Evolutionary conservation across 2,797 vertebrate species (phyloP).

Genomic region (Tarsius wallacei): DNA sequence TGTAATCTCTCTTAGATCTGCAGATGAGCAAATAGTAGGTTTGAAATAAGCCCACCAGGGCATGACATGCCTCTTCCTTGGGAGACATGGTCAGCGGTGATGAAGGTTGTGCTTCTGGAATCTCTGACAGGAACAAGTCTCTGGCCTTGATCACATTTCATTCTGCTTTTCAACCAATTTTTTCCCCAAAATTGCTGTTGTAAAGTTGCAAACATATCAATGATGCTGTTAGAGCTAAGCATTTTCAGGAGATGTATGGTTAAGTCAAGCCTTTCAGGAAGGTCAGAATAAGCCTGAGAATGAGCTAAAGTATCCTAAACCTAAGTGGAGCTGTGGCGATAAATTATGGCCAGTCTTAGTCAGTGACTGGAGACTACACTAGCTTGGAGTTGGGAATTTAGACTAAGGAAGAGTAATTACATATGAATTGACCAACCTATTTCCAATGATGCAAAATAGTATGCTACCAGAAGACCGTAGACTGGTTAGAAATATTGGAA

Average conservation of each 20-base stretch:
- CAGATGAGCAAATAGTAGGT: background rate
- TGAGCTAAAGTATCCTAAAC: background rate
- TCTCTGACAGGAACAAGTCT: constrained; percentile 2
- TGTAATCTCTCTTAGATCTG: background rate
- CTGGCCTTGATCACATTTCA: background rate
- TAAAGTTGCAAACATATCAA: background rate
- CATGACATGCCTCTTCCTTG: background rate
- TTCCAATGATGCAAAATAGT: background rate
- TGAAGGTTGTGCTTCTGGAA: background rate
- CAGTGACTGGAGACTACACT: background rate
- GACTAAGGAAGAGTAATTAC: background rate
- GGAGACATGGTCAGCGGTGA: background rate
- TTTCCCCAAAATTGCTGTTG: background rate
- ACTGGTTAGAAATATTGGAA: background rate
- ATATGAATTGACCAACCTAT: background rate
- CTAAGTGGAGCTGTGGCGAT: background rate
- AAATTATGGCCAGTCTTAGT: background rate
- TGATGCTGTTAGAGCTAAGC: background rate
- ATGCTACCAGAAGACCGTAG: background rate
- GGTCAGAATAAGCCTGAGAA: background rate
- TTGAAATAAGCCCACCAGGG: background rate
- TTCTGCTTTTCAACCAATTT: background rate
- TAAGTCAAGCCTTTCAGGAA: background rate
- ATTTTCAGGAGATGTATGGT: constrained; percentile 19
- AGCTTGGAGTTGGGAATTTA: background rate